These are phyloP conservation scores for Cheilosia pagana DNA, from an alignment of 2,888 invertebrate species.

Conservation along the genomic window DNA sequence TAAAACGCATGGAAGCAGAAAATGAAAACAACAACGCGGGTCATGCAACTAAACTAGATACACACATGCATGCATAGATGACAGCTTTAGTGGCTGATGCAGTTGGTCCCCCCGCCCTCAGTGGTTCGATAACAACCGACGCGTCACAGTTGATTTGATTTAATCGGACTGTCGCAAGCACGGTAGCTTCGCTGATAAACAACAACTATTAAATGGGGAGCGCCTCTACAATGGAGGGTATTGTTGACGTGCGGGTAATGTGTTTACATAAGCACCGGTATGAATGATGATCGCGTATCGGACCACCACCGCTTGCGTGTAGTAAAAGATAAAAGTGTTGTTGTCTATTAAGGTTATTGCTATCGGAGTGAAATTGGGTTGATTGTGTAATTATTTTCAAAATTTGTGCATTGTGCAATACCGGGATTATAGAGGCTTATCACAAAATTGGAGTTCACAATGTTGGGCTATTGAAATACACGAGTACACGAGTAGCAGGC, in stretches of 20 bases:
- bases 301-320: constrained; percentile 4
- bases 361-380: constrained; percentile 58
- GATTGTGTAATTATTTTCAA: constrained; percentile 51
- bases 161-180: constrained; percentile 40
- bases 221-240: constrained; percentile 12
- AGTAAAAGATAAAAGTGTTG: constrained; percentile 30
- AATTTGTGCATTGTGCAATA: constrained; percentile 35
- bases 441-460: constrained; percentile 6
- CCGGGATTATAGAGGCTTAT: constrained; percentile 21
- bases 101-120: constrained; percentile 2
- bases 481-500: not conserved
- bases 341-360: constrained; percentile 39
- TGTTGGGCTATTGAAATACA: not conserved
- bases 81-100: constrained; percentile 14
- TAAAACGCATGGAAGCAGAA: constrained; percentile 18
- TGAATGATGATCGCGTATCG: constrained; percentile 35
- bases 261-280: constrained; percentile 41
- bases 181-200: constrained; percentile 33
- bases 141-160: constrained; percentile 67
- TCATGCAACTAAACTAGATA: constrained; percentile 46
- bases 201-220: constrained; percentile 27
- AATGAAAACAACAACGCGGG: not conserved
- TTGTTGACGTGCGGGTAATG: constrained; percentile 16
- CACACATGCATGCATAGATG: constrained; percentile 30
- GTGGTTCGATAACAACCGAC: constrained; percentile 33